Evolutionary conservation across 1,140 invertebrate species (phyloP).

Genomic region (Hetaerina americana): DNA sequence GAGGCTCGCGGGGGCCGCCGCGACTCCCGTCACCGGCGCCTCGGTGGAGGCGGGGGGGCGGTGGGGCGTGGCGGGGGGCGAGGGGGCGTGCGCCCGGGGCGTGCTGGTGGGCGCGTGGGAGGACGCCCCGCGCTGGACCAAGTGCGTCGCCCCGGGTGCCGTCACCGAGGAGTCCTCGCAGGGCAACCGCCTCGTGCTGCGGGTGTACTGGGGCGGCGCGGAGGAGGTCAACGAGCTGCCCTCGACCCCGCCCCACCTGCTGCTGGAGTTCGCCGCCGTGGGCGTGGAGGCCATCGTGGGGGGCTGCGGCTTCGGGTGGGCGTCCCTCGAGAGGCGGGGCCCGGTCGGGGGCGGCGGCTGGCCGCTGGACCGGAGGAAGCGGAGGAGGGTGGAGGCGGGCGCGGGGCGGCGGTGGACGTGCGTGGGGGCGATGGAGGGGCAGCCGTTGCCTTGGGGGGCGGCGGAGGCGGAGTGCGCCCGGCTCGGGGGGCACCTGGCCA

Average conservation of each 20-base stretch:
- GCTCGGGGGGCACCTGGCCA: constrained; percentile 48
- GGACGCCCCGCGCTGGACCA: neutral
- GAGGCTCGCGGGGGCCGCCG: constrained; percentile 28
- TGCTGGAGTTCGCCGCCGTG: neutral
- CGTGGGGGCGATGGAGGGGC: constrained; percentile 41
- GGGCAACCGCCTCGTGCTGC: constrained; percentile 4
- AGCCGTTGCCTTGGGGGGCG: constrained; percentile 41
- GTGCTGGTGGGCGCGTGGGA: neutral
- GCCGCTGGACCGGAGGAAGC: neutral
- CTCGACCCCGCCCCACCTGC: neutral
- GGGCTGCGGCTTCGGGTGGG: constrained; percentile 16
- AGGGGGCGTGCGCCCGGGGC: neutral
- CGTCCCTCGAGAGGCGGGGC: constrained; percentile 34
- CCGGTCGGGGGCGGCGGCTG: constrained; percentile 20
- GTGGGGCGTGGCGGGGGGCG: neutral
- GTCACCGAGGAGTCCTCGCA: constrained; percentile 2
- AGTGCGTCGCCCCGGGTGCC: neutral
- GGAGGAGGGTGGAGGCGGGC: neutral
- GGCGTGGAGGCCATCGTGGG: neutral
- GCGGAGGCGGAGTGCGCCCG: constrained; percentile 47
- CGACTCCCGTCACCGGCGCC: neutral
- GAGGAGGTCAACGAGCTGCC: neutral
- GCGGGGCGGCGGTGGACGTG: constrained; percentile 22
- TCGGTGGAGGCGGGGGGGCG: constrained; percentile 2
- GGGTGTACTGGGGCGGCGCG: neutral